These are phyloP conservation scores for Microcebus griseorufus DNA, from an alignment of 2,113 vertebrate species.

Conservation along the genomic window DNA sequence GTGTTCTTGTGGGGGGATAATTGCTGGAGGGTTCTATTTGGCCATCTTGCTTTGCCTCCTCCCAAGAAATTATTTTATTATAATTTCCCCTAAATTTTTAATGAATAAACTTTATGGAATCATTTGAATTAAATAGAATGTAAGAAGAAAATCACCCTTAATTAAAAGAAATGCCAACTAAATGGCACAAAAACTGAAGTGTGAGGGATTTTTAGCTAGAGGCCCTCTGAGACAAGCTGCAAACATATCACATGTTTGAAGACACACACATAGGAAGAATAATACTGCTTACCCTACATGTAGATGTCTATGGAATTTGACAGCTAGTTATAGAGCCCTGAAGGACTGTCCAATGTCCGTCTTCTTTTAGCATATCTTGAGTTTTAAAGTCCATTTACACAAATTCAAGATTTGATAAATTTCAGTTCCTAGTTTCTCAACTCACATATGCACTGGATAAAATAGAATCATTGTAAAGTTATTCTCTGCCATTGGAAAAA, in stretches of 20 bases:
- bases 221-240: background rate
- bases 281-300: rapidly evolving
- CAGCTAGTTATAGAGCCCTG: background rate
- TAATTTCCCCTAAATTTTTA: background rate
- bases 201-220: background rate
- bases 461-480: background rate
- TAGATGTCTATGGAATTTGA: background rate
- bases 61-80: background rate
- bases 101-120: background rate
- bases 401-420: background rate
- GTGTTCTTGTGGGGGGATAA: too few relatives aligned
- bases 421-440: background rate
- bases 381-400: background rate
- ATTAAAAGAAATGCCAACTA: background rate
- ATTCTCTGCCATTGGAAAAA: background rate
- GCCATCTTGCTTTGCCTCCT: too few relatives aligned
- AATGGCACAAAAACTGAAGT: background rate
- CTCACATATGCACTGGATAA: background rate
- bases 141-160: background rate
- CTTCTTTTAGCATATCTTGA: background rate
- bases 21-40: too few relatives aligned
- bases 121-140: background rate
- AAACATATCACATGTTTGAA: background rate
- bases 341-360: background rate
- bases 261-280: background rate